Evolutionary conservation across 2,888 invertebrate genomes (phyloP).

Genomic region (Thymelicus sylvestris): DNA sequence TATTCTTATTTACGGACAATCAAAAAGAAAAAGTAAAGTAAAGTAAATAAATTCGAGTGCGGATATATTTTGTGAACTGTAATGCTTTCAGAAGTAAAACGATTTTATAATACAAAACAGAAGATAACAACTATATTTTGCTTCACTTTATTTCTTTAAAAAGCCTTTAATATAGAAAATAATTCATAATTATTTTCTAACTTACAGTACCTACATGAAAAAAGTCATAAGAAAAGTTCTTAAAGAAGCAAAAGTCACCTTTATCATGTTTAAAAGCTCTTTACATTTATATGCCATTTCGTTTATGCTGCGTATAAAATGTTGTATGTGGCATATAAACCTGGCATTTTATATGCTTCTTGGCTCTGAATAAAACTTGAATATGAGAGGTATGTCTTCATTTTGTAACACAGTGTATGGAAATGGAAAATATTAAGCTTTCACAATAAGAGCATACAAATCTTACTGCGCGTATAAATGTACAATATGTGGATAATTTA

Average conservation of each 20-base stretch:
- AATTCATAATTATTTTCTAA: no score
- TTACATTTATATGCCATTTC: conserved; percentile 10
- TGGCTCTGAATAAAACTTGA: conserved; percentile 8
- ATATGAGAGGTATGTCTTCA: conserved; percentile 4
- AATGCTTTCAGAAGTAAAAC: no score
- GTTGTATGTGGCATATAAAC: conserved; percentile 13
- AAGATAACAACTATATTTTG: no score
- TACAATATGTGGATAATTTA: conserved; percentile 7
- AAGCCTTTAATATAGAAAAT: no score
- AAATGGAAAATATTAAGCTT: conserved; percentile 5
- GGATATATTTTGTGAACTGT: no score
- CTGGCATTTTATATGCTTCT: conserved; percentile 9
- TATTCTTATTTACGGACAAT: no score
- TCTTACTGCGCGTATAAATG: not conserved
- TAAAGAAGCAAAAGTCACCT: conserved; percentile 2
- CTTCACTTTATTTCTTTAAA: no score
- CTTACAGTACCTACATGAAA: no score
- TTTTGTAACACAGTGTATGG: conserved; percentile 7
- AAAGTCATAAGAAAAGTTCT: not conserved
- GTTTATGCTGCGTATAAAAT: conserved; percentile 3
- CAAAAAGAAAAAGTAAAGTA: not conserved
- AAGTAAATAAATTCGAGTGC: no score
- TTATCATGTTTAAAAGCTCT: conserved; percentile 4
- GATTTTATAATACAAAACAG: no score
- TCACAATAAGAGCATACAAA: conserved; percentile 1